Evolutionary conservation across 2,888 invertebrate genomes (phyloP).

Genomic region (Melieria crassipennis): DNA sequence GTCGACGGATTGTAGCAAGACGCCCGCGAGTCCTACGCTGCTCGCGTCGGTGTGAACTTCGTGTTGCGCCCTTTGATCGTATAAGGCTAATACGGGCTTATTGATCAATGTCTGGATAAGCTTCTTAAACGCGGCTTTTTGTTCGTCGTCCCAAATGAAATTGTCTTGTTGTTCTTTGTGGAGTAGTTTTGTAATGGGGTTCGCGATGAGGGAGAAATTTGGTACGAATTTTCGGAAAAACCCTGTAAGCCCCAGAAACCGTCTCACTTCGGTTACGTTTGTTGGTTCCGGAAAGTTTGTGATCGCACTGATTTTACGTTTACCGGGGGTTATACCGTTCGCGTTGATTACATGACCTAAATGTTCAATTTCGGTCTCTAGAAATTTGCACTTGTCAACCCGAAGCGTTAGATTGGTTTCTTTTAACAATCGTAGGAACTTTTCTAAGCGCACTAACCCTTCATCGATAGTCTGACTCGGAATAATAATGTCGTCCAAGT

Average conservation of each 20-base stretch:
- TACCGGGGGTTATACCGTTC: constrained; percentile 36
- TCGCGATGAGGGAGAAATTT: constrained; percentile 26
- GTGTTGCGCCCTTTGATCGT: constrained; percentile 28
- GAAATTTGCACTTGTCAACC: constrained; percentile 39
- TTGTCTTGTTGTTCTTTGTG: too few relatives aligned
- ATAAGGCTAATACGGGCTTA: background rate
- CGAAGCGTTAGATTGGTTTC: constrained; percentile 38
- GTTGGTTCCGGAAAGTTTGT: constrained; percentile 19
- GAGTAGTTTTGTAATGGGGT: constrained; percentile 38
- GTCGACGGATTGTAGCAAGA: constrained; percentile 14
- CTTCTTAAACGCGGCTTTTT: too few relatives aligned
- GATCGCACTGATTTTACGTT: constrained; percentile 27
- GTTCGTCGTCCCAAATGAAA: too few relatives aligned
- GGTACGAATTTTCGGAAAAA: constrained; percentile 32
- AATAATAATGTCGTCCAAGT: too few relatives aligned
- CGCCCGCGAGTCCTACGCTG: constrained; percentile 39
- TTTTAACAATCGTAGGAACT: constrained; percentile 34
- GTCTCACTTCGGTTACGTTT: constrained; percentile 24
- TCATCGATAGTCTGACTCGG: too few relatives aligned
- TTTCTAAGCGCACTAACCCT: constrained; percentile 30
- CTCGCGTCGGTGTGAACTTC: constrained; percentile 43
- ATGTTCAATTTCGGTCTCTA: constrained; percentile 36
- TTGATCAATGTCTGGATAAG: background rate
- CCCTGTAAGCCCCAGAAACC: constrained; percentile 28
- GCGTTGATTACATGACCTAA: constrained; percentile 38